Conservation (phyloP, 1,140 invertebrate genomes). For the Hirudo medicinalis region DNA sequence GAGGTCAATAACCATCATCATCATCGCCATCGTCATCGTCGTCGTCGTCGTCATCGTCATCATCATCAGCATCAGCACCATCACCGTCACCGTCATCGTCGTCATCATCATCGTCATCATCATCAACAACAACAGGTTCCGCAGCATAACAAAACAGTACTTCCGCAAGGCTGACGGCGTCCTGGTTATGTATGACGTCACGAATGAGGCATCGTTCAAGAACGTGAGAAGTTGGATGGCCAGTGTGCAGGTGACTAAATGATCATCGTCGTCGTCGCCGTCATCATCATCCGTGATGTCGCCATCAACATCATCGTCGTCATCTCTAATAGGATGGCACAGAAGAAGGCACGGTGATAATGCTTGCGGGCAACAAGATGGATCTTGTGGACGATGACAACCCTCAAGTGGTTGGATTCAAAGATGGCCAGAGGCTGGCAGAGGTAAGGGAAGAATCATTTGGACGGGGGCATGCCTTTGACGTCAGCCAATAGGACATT, state of each 20-base stretch:
- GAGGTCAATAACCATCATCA: slow-evolving; percentile 31
- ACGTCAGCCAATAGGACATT: background rate
- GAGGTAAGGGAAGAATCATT: slow-evolving; percentile 32
- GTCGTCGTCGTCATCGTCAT: too few relatives aligned
- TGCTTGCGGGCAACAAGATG: slow-evolving; percentile 43
- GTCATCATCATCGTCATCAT: background rate
- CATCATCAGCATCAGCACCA: background rate
- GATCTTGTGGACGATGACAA: slow-evolving; percentile 40
- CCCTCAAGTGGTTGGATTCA: slow-evolving; percentile 38
- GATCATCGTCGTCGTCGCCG: background rate
- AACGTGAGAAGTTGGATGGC: slow-evolving; percentile 54
- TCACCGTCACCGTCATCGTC: background rate
- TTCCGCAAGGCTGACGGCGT: slow-evolving; percentile 58
- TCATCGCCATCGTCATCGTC: background rate
- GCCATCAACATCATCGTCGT: background rate
- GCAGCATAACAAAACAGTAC: slow-evolving; percentile 56
- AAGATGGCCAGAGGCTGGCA: slow-evolving; percentile 46
- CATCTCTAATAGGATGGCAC: slow-evolving; percentile 31
- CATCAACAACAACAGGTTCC: slow-evolving; percentile 43
- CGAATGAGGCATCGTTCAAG: slow-evolving; percentile 50
- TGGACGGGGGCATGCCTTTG: background rate
- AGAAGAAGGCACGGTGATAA: slow-evolving; percentile 40
- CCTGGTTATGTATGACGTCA: slow-evolving; percentile 56
- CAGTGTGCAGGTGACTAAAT: slow-evolving; percentile 43
- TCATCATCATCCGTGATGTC: background rate